Conservation (phyloP, 1,140 invertebrate species). For the Homalodisca vitripennis region DNA sequence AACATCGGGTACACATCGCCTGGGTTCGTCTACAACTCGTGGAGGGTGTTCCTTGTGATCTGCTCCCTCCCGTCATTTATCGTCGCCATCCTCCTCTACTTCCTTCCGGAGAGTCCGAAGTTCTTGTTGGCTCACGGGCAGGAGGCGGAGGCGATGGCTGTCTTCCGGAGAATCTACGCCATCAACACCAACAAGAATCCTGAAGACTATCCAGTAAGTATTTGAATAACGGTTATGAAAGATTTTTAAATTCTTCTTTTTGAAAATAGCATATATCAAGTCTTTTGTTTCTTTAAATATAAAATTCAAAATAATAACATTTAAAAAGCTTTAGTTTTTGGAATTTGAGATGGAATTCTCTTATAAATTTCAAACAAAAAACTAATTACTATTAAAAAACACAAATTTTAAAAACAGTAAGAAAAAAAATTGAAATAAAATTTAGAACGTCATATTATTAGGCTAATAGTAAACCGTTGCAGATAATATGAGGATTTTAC, state of each 20-base stretch:
- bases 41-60: conserved; percentile 86
- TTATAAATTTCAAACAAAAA: too few relatives aligned
- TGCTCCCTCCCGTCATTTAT: conserved; percentile 84
- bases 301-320: too few relatives aligned
- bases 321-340: conserved; percentile 1
- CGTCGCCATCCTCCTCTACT: conserved; percentile 75
- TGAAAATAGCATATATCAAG: too few relatives aligned
- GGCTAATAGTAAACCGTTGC: too few relatives aligned
- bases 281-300: too few relatives aligned
- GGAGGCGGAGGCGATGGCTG: conserved; percentile 73
- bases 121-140: conserved; percentile 76
- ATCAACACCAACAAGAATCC: conserved; percentile 73
- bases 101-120: conserved; percentile 91
- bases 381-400: too few relatives aligned
- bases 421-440: too few relatives aligned
- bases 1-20: conserved; percentile 38
- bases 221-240: not conserved
- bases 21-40: conserved; percentile 81
- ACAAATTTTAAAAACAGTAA: too few relatives aligned
- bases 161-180: conserved; percentile 76
- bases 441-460: too few relatives aligned
- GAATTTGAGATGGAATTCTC: not conserved
- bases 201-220: conserved; percentile 62
- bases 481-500: too few relatives aligned
- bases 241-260: too few relatives aligned